Evolutionary conservation across 2,113 vertebrate genomes (phyloP).

Genomic region (Toxotes jaculatrix): DNA sequence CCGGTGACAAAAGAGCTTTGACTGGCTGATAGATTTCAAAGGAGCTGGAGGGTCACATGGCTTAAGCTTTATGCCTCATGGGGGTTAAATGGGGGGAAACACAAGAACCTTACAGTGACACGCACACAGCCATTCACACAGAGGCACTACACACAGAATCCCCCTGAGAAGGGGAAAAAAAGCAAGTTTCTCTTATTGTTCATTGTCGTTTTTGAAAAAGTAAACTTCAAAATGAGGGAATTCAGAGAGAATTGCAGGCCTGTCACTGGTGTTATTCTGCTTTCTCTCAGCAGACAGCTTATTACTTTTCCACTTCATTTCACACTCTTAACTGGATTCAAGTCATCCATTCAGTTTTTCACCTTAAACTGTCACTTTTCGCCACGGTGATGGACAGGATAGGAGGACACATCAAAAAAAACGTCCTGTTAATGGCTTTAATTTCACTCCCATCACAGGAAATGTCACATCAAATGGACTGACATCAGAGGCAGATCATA

Average conservation of each 20-base stretch:
- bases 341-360: slow-evolving; percentile 31
- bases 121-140: background rate
- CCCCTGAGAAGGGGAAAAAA: background rate
- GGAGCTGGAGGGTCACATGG: slow-evolving; percentile 39
- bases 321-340: slow-evolving; percentile 42
- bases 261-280: background rate
- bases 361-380: slow-evolving; percentile 31
- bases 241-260: background rate
- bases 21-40: slow-evolving; percentile 39
- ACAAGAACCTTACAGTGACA: background rate
- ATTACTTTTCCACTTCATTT: slow-evolving; percentile 60
- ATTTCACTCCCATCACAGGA: slow-evolving; percentile 26
- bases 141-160: background rate
- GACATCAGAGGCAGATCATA: background rate
- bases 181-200: background rate
- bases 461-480: slow-evolving; percentile 17
- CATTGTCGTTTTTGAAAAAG: background rate
- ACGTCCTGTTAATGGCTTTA: slow-evolving; percentile 34
- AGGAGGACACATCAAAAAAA: slow-evolving; percentile 6
- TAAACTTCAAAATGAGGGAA: slow-evolving; percentile 15
- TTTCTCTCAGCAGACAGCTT: slow-evolving; percentile 26
- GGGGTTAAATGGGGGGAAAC: background rate
- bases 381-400: slow-evolving; percentile 14
- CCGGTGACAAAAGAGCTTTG: slow-evolving; percentile 27
- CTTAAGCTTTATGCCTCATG: slow-evolving; percentile 24